Percentiles rank a stretch among this genome's conserved stretches.
phyloP scores from a whole-genome alignment of 2,113 vertebrate species.

The Psephotus haematonotus region DNA sequence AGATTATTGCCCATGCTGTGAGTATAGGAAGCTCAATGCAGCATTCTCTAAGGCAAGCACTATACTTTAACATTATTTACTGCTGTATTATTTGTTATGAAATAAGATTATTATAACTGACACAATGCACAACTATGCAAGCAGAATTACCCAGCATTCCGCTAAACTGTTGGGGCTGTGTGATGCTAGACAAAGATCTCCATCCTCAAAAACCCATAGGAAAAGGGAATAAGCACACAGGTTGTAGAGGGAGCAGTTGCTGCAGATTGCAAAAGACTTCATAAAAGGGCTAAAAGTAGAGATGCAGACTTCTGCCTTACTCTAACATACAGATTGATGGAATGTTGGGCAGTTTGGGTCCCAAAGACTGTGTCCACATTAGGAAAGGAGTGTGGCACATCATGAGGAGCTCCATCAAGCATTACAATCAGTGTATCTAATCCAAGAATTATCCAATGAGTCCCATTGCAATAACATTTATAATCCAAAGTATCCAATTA shows the following conservation, averaged over 20 bases:
- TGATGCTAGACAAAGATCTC: background rate
- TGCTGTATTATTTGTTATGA: background rate
- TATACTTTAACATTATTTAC: background rate
- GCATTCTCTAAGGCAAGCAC: background rate
- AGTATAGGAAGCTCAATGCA: background rate
- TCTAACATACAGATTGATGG: background rate
- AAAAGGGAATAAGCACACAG: background rate
- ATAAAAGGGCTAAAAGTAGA: background rate
- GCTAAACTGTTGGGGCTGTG: background rate
- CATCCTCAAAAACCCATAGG: background rate
- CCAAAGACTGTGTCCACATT: background rate
- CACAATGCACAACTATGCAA: background rate
- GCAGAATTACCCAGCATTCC: background rate
- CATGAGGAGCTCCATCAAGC: background rate
- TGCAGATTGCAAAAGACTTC: background rate
- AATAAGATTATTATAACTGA: background rate
- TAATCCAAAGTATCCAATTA: background rate
- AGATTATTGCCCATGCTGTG: background rate
- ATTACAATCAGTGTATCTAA: background rate
- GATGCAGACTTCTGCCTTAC: background rate
- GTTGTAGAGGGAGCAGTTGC: background rate
- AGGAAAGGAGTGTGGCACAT: background rate
- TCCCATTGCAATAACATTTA: background rate
- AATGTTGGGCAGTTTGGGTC: background rate
- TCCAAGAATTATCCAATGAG: background rate